These are phyloP conservation scores for Polyodon spathula DNA, from an alignment of 2,113 vertebrate species.

Conservation along the genomic window DNA sequence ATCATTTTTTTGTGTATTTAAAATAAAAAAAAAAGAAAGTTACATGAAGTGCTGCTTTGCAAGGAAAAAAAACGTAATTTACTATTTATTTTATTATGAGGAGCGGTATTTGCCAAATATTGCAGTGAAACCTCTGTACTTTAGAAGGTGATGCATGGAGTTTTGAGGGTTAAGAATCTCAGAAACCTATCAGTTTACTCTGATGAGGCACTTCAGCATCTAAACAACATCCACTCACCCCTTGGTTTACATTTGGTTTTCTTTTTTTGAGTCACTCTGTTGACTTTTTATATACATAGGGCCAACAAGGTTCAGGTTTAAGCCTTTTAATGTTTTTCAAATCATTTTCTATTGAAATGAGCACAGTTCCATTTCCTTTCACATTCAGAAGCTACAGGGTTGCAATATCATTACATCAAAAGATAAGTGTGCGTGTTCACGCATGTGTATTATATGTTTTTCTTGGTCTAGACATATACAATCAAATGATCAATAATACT, in stretches of 20 bases:
- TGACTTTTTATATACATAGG: slow-evolving; percentile 5
- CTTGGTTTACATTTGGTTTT: not conserved
- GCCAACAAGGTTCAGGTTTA: not conserved
- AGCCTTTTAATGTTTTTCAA: slow-evolving; percentile 9
- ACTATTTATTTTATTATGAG: too few relatives aligned
- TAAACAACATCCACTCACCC: not conserved
- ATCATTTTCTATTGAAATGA: not conserved
- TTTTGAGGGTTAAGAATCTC: not conserved
- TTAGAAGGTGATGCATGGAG: slow-evolving; percentile 8
- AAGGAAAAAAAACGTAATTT: too few relatives aligned
- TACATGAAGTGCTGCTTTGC: slow-evolving; percentile 29
- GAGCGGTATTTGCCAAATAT: slow-evolving; percentile 30
- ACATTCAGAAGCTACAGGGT: too few relatives aligned
- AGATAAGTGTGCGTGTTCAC: too few relatives aligned
- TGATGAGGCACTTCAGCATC: slow-evolving; percentile 4
- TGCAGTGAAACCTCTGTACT: slow-evolving; percentile 43
- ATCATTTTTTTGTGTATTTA: slow-evolving; percentile 1
- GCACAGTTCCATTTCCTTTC: slow-evolving; percentile 1
- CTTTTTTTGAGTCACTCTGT: not conserved
- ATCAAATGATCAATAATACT: too few relatives aligned
- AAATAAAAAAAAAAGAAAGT: slow-evolving; percentile 20
- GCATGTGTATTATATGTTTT: too few relatives aligned
- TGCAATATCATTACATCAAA: too few relatives aligned
- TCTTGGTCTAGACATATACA: too few relatives aligned
- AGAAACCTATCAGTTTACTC: slow-evolving; percentile 4